Evolutionary conservation across 2,113 vertebrate genomes (phyloP), one percentile per base, ranked within the genome.

Genomic region (Dromaius novaehollandiae): DNA sequence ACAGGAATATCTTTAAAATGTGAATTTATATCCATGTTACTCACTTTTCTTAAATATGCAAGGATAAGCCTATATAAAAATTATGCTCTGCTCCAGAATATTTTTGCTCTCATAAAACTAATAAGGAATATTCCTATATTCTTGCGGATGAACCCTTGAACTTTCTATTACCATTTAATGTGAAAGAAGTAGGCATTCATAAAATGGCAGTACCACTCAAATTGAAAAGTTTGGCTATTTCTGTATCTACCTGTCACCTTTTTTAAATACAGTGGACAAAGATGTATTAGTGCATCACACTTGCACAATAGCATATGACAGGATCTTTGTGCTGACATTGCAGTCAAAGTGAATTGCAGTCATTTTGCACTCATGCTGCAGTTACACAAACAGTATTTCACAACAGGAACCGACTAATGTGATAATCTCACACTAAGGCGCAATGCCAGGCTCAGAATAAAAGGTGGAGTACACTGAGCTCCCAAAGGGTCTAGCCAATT

Each of bases 401-500:
- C 91, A 84, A 63, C 61, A 90, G 90, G 93, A 58, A 9, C 56
- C 25, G 36, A 58, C 64, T 96, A 76, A 96, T 81, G 50, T 70
- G 92, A 84, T 96, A 96, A 95, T 51, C 58, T 92, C 79, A 40
- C 50, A 8, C 55, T 75, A 34, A 79, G 65, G 63, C 88, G n/a
- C 69, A 66, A 14, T 86, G 34, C 50, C 56, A 71, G 63, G 65
- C 38, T 79, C 73, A 51, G 85, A 95, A 77, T 93, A 82, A 95
- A 91, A 96, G 48, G 58, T 68, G 65, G 51, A 86, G 48, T 46
- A 38, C 1, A 7, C 65, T 65, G 66, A 91, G 84, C 48, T 89
- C 71, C 71, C 87, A 66, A 73, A 80, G 78, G 44, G 58, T 74
- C 58, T 36, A 89, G 71, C 46, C 82, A 95, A 74, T 97, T 96